Evolutionary conservation across 1,140 invertebrate species (phyloP), one percentile per base, ranked within the genome.

Genomic region (Lucilia sericata): DNA sequence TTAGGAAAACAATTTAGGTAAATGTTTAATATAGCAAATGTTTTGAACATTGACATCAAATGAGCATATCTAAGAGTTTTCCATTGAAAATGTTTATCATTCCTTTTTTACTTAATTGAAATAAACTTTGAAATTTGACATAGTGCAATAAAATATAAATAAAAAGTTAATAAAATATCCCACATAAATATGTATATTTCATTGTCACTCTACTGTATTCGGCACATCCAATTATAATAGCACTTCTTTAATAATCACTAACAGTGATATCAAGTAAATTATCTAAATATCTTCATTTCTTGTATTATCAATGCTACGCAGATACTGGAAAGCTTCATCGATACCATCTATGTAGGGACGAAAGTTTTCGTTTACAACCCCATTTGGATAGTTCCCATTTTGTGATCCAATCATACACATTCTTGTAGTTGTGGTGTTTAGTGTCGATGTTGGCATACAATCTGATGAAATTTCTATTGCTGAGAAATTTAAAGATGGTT

Each of bases 261-360:
- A 86, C 86, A 83, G 86, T 87, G n/a, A 90, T 86, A 70, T 90
- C 88, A 4, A 90, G 60, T 55, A 90, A 82, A 75, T 88, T 89
- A 75, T 89, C 87, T 49, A 90, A 85, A 88, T 83, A 55, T 90
- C 88, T 34, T 90, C 88, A 17, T 83, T 86, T 9, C 86, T 84
- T 82, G 49, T 88, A 2, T 85, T 84, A 30, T 88, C 87, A 10
- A 78, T 84, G 60, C 85, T 84, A 7, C 86, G 84, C 0, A 90
- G 81, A 83, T 85, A 89, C 34, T 86, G 86, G 34, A 86, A 88
- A 4, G 87, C 85, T n/a, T 90, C 88, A 34, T 88, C 88, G 13
- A 88, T 84, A 10, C 84, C 85, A 55, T 90, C 87, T 14, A 88
- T 87, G 21, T 87, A 85, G 1, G 85, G 83, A 13, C 88, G 86